Conservation (phyloP, 2,797 vertebrate species). For the Sebastes alutus region DNA sequence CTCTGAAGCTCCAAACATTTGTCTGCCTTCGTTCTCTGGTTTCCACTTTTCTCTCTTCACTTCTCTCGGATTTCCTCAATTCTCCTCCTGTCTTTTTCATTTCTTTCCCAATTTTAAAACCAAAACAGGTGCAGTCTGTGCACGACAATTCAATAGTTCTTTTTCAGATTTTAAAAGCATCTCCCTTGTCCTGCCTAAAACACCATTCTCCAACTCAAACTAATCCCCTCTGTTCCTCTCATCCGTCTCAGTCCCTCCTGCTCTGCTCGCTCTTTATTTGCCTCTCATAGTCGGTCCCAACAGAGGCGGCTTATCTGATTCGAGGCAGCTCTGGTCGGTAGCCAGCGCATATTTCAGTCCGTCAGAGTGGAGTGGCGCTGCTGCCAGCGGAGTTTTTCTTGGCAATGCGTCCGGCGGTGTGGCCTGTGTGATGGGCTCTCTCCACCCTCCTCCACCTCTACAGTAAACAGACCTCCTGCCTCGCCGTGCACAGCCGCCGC, state of each 20-base stretch:
- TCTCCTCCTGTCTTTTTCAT: neutral
- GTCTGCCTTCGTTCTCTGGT: neutral
- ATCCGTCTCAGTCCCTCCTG: slow-evolving; percentile 11
- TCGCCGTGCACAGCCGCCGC: neutral
- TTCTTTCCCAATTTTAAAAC: neutral
- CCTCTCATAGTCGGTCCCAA: slow-evolving; percentile 29
- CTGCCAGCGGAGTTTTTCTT: slow-evolving; percentile 60
- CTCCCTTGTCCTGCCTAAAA: neutral
- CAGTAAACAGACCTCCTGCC: slow-evolving; percentile 37
- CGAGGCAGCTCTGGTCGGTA: slow-evolving; percentile 46
- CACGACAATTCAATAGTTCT: neutral
- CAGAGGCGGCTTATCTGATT: slow-evolving; percentile 68
- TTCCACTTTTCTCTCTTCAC: neutral
- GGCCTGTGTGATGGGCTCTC: slow-evolving; percentile 43
- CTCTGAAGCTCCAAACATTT: neutral
- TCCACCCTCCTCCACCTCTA: slow-evolving; percentile 34
- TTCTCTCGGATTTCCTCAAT: neutral
- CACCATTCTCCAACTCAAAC: slow-evolving; percentile 1
- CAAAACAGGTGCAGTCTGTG: neutral
- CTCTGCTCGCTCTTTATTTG: slow-evolving; percentile 36
- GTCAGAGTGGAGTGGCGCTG: slow-evolving; percentile 15
- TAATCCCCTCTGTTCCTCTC: slow-evolving; percentile 23
- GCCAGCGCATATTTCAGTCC: slow-evolving; percentile 62
- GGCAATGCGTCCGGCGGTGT: slow-evolving; percentile 31
- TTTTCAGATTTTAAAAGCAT: neutral